Conservation (phyloP, 2,113 vertebrate genomes). For the Muntiacus reevesi region DNA sequence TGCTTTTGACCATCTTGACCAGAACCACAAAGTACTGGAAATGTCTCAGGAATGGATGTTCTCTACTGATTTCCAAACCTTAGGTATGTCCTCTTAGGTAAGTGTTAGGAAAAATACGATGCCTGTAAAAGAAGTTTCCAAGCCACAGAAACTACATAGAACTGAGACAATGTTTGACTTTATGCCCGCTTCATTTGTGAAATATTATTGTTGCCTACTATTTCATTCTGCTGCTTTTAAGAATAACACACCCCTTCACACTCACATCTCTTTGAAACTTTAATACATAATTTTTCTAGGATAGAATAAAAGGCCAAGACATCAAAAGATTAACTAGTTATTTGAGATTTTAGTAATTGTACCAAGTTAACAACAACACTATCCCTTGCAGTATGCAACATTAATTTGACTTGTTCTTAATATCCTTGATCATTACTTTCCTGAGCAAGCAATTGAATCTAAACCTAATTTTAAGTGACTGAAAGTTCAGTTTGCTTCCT, state of each 20-base stretch:
- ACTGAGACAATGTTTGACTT: slow-evolving; percentile 37
- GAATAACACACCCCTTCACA: not conserved
- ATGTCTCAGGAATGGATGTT: slow-evolving; percentile 65
- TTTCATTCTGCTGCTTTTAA: slow-evolving; percentile 19
- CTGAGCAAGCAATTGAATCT: not conserved
- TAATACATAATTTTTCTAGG: not conserved
- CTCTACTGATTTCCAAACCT: slow-evolving; percentile 69
- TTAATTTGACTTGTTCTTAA: not conserved
- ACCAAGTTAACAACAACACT: not conserved
- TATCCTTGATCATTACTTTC: not conserved
- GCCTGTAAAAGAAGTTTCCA: slow-evolving; percentile 49
- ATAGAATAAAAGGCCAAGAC: not conserved
- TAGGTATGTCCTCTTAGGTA: slow-evolving; percentile 74
- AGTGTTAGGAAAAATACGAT: slow-evolving; percentile 61
- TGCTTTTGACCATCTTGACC: slow-evolving; percentile 53
- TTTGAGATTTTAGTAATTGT: not conserved
- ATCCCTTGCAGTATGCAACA: not conserved
- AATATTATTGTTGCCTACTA: not conserved
- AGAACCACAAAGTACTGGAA: slow-evolving; percentile 69
- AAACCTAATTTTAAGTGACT: slow-evolving; percentile 1
- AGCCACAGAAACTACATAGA: slow-evolving; percentile 50
- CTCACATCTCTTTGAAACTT: not conserved
- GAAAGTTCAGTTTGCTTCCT: not conserved
- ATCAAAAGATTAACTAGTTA: not conserved
- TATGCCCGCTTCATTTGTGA: not conserved